Evolutionary conservation across 2,113 vertebrate genomes (phyloP), one percentile per base, ranked within the genome.

Genomic region (Telmatochromis brichardi): DNA sequence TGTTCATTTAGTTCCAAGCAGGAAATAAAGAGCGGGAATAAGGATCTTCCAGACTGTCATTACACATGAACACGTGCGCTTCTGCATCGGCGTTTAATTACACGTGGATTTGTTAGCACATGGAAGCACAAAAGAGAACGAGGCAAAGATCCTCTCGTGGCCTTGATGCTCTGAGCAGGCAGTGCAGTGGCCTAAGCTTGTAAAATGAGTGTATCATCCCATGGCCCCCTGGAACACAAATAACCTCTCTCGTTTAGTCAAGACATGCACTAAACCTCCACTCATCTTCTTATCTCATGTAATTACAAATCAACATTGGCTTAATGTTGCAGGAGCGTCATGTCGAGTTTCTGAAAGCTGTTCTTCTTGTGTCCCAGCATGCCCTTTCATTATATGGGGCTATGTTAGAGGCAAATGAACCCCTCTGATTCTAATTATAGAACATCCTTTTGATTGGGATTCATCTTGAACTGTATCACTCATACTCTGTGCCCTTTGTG

Each of bases 221-320:
- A 1, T 4, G 55, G 19, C 63, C 71, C 58, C 51, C 21, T 73
- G 84, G 76, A 90, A 55, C 65, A 82, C 87, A 93, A 91, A 92
- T 89, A 90, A 90, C 91, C 88, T 82, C 82, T 93, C 88, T 92
- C 85, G 81, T 91, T 93, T 89, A 86, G 86, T 86, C 76, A 79
- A 89, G 91, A 92, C 91, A 87, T 80, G 83, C 78, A 35, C 82
- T 89, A 92, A 93, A 91, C 89, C 88, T 73, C 88, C 60, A 53
- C 51, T 93, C 92, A 92, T 91, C 89, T 91, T 88, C 93, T 94
- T 90, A 91, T 92, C 90, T 88, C 37, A 2, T 90, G 54, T 92
- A 92, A 92, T 94, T 91, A 92, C 89, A 89, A 88, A 87, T 88
- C 88, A 89, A 31, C 89, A 87, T 60, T 90, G 90, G 83, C 88